Base-by-base conservation (phyloP, 2,113 vertebrate genomes). In the Coregonus clupeaformis region DNA sequence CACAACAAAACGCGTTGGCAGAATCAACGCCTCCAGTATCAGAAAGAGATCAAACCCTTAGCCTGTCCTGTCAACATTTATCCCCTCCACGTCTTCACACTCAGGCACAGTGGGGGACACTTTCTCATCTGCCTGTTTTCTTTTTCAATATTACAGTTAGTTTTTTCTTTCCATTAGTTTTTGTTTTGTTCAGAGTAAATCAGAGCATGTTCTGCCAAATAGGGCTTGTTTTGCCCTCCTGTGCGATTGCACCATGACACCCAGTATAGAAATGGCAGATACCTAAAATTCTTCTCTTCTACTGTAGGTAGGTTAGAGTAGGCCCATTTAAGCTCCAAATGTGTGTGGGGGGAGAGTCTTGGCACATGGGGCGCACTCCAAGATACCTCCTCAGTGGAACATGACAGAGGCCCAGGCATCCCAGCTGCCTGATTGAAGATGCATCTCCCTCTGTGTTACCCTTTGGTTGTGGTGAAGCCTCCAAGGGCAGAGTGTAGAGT, bases 341-440 rank as follows among this genome's bases (percentile, higher is more conserved):
- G n/a, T 73, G 67, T 73, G 65, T 52, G 36, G 20, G 27, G 47
- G 14, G 49, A 29, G 49, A 73, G 32, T 42, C 67, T 16, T 84
- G 68, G 57, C 42, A 22, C 72, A 22, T 12, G 29, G 47, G 57
- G 52, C 66, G 22, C 20, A 42, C 72, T 13, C 14, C 47, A 0
- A 78, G 79, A 20, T 9, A 71, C 62, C 63, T 55, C 52, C 5
- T 52, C 24, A 11, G 1, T 68, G 52, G 66, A 72, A 79, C 68
- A 82, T 82, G 29, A 81, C 74, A 84, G 76, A 83, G 69, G n/a
- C 32, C 4, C 62, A 42, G 30, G 18, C 55, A 72, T 16, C n/a
- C n/a, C 69, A 75, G 32, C 64, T 47, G 68, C 65, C 76, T 75
- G 76, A 79, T 76, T 79, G 74, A 82, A 86, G 77, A 83, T 80